Conservation (phyloP, 2,888 invertebrate genomes). For the Neoscelio sp. region DNA sequence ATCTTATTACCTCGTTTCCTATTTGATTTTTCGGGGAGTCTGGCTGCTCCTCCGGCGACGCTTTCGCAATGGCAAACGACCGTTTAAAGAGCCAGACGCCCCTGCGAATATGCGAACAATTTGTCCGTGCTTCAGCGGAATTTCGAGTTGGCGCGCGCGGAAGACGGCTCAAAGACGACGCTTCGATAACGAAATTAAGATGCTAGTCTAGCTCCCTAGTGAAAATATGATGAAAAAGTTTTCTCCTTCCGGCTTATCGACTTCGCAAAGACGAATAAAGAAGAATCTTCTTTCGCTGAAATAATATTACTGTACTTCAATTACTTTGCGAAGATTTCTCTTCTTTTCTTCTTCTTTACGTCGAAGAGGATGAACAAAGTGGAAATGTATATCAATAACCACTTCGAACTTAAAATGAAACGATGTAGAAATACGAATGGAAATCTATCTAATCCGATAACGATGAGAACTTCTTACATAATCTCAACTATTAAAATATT, state of each 20-base stretch:
- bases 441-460: too few species aligned
- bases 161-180: not conserved
- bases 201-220: not conserved
- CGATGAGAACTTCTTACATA: too few species aligned
- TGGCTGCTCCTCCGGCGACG: slow-evolving; percentile 32
- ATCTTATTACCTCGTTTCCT: slow-evolving; percentile 46
- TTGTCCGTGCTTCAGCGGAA: slow-evolving; percentile 7
- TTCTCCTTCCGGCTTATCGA: not conserved
- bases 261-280: not conserved
- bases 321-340: too few species aligned
- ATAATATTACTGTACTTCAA: too few species aligned
- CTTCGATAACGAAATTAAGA: slow-evolving; percentile 6
- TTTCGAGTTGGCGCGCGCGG: slow-evolving; percentile 2
- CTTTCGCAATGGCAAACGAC: slow-evolving; percentile 35
- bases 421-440: too few species aligned
- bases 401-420: too few species aligned
- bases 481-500: too few species aligned
- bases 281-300: not conserved
- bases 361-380: too few species aligned
- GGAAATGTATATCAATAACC: too few species aligned
- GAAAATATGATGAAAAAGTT: not conserved
- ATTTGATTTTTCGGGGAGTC: slow-evolving; percentile 31
- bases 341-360: too few species aligned
- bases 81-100: slow-evolving; percentile 42
- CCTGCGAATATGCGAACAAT: slow-evolving; percentile 26